Evolutionary conservation across 2,888 invertebrate genomes (phyloP).

Genomic region (Allygus modestus): DNA sequence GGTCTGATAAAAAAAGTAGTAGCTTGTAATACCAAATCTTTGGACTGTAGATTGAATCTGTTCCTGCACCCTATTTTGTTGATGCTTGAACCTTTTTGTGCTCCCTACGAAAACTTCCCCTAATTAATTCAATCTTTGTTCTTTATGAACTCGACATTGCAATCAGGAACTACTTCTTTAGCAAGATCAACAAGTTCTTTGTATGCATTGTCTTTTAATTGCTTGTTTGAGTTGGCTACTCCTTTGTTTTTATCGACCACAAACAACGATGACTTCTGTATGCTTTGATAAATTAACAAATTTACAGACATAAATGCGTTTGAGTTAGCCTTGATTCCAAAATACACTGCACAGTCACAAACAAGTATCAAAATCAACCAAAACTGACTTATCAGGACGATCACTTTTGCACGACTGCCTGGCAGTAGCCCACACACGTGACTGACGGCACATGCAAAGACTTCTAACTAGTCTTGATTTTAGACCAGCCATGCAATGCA

Average conservation of each 20-base stretch:
- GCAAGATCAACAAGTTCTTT: conserved; percentile 14
- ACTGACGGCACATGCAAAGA: too few species aligned
- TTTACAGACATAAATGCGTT: too few species aligned
- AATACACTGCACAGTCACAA: too few species aligned
- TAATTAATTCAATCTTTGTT: conserved; percentile 39
- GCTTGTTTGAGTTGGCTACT: conserved; percentile 16
- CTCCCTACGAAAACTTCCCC: conserved; percentile 28
- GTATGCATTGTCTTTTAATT: conserved; percentile 32
- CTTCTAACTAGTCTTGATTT: too few species aligned
- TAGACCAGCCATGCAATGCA: too few species aligned
- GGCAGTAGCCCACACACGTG: too few species aligned
- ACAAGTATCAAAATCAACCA: too few species aligned
- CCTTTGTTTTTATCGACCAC: conserved; percentile 12
- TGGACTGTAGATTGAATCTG: conserved; percentile 21
- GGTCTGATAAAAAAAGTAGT: conserved; percentile 23
- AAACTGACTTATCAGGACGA: too few species aligned
- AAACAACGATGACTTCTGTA: conserved; percentile 34
- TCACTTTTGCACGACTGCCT: too few species aligned
- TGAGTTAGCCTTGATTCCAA: too few species aligned
- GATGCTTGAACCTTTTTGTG: conserved; percentile 13
- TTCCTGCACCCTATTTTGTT: conserved; percentile 4
- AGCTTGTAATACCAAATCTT: conserved; percentile 44
- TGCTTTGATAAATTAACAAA: not conserved
- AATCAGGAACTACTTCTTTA: conserved; percentile 19
- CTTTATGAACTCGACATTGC: conserved; percentile 13